Conservation (phyloP, 2,113 vertebrate genomes). For the Otolemur garnettii region DNA sequence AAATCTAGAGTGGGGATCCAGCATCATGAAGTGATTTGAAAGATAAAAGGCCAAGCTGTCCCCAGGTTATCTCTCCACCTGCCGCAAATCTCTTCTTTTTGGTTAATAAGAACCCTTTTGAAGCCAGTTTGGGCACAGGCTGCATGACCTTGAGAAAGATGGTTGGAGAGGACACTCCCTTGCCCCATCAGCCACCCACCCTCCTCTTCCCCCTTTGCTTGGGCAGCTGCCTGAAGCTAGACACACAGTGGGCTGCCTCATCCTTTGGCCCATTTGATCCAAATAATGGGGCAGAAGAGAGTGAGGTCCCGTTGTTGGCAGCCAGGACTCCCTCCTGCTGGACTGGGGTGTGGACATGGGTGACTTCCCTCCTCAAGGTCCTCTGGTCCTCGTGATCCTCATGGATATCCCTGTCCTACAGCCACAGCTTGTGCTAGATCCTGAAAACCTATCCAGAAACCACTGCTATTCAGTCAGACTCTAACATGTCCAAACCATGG, state of each 20-base stretch:
- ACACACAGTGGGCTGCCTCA: neutral
- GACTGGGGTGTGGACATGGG: neutral
- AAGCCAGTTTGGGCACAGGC: neutral
- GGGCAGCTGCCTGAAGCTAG: neutral
- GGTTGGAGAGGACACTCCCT: neutral
- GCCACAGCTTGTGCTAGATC: neutral
- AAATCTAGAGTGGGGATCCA: neutral
- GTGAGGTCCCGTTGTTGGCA: neutral
- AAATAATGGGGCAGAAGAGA: neutral
- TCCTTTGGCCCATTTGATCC: neutral
- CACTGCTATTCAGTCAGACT: neutral
- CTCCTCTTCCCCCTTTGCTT: neutral
- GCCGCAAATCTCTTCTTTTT: neutral
- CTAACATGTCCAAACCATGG: neutral
- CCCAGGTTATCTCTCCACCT: neutral
- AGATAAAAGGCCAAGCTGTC: neutral
- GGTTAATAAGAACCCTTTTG: neutral
- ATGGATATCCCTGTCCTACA: too few relatives aligned
- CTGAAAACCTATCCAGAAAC: neutral
- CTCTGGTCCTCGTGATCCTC: accelerated
- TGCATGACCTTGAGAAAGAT: neutral
- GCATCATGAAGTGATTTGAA: neutral
- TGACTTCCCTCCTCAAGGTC: neutral
- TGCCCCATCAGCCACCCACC: neutral
- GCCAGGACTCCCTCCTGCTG: neutral